Percentiles rank a stretch among this genome's conserved stretches.
These are phyloP conservation scores for Neopelma chrysocephalum DNA, from an alignment of 2,797 vertebrate species.

Conservation along the genomic window DNA sequence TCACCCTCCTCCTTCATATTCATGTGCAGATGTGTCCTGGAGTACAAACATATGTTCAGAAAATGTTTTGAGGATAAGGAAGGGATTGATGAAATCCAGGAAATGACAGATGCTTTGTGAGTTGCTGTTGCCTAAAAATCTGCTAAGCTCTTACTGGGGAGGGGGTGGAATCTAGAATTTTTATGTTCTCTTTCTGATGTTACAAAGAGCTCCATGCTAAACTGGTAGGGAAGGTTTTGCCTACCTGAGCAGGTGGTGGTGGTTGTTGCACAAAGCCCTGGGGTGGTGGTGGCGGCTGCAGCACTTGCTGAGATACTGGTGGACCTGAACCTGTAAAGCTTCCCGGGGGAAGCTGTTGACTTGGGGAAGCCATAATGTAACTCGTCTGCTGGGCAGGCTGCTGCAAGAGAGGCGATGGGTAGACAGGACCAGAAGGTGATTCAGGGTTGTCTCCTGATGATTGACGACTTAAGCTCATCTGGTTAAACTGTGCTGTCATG, in stretches of 20 bases:
- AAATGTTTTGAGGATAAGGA: background rate
- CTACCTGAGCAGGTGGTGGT: constrained; percentile 84
- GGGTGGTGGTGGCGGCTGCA: constrained; percentile 73
- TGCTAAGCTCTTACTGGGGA: background rate
- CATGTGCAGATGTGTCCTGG: background rate
- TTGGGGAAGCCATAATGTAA: constrained; percentile 75
- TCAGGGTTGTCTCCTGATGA: constrained; percentile 84
- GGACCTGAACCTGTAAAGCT: constrained; percentile 76
- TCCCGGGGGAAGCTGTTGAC: constrained; percentile 80
- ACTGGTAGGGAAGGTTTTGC: rapidly evolving
- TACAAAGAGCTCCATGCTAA: rapidly evolving
- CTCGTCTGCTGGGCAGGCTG: constrained; percentile 76
- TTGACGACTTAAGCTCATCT: constrained; percentile 87
- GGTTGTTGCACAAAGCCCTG: constrained; percentile 81
- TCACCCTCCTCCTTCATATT: constrained; percentile 39
- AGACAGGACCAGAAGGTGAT: constrained; percentile 76
- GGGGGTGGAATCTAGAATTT: background rate
- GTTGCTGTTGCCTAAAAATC: background rate
- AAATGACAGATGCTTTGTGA: background rate
- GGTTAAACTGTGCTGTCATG: constrained; percentile 85
- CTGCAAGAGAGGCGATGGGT: constrained; percentile 75
- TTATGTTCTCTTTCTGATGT: background rate
- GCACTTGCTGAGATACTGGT: constrained; percentile 77
- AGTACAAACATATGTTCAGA: background rate
- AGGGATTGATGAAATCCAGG: background rate